Conservation (phyloP, 2,113 vertebrate species). For the Galbula dea region DNA sequence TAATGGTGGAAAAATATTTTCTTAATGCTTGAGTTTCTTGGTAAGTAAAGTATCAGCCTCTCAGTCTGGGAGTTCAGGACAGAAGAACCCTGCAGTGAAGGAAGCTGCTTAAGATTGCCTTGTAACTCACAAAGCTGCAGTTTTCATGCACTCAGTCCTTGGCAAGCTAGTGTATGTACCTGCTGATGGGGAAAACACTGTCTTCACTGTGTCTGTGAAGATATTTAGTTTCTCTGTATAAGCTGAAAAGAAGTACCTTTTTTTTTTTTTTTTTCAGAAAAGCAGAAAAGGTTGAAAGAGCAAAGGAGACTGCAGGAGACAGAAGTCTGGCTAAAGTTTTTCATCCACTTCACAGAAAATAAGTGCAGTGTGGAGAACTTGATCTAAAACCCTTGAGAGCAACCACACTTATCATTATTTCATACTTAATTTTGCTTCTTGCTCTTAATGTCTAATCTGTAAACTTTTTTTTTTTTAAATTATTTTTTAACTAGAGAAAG, state of each 20-base stretch:
- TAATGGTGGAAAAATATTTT: neutral
- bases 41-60: neutral
- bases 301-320: neutral
- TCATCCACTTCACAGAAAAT: neutral
- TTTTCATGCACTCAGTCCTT: neutral
- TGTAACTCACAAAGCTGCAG: neutral
- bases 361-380: neutral
- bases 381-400: neutral
- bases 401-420: neutral
- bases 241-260: neutral
- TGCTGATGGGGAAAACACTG: neutral
- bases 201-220: neutral
- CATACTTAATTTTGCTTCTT: neutral
- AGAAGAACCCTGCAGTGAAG: neutral
- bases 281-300: neutral
- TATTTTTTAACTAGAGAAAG: neutral
- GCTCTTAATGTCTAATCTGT: neutral
- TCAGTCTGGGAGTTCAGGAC: neutral
- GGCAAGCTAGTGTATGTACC: neutral
- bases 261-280: too few species aligned
- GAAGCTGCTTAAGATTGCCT: neutral
- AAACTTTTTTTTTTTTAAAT: neutral
- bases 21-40: neutral
- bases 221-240: neutral
- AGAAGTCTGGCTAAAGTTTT: neutral